phyloP scores from a whole-genome alignment of 2,888 invertebrate species.

The Copidosoma aretas region DNA sequence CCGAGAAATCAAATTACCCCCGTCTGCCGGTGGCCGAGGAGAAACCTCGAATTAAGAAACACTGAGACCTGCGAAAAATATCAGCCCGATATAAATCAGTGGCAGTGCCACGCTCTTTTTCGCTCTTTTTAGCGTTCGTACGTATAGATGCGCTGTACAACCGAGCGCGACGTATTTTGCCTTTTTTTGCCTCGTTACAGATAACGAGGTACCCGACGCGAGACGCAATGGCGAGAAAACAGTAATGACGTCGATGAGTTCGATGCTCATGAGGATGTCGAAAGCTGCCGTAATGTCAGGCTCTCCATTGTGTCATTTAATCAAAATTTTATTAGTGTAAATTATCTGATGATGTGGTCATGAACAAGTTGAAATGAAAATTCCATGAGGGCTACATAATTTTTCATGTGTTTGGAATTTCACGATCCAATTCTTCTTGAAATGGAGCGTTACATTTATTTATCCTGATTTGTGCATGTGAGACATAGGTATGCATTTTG shows the following conservation, averaged over 20 bases:
- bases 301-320: too few relatives aligned
- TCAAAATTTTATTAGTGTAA: background rate
- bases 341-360: background rate
- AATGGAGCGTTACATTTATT: too few relatives aligned
- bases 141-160: background rate
- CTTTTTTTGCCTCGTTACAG: constrained; percentile 39
- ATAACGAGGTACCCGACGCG: constrained; percentile 24
- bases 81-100: constrained; percentile 59
- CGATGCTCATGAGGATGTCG: background rate
- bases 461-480: too few relatives aligned
- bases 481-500: too few relatives aligned
- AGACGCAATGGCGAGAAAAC: too few relatives aligned
- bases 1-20: constrained; percentile 58
- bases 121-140: constrained; percentile 38
- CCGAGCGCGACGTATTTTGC: constrained; percentile 29
- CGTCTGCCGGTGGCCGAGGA: constrained; percentile 38
- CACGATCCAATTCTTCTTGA: too few relatives aligned
- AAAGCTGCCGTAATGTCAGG: too few relatives aligned
- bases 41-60: constrained; percentile 61
- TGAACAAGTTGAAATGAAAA: too few relatives aligned
- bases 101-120: constrained; percentile 27
- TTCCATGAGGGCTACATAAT: too few relatives aligned
- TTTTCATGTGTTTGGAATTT: too few relatives aligned
- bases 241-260: background rate
- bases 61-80: constrained; percentile 61